phyloP scores from a whole-genome alignment of 2,888 invertebrate species.

The Masnerella sp. region DNA sequence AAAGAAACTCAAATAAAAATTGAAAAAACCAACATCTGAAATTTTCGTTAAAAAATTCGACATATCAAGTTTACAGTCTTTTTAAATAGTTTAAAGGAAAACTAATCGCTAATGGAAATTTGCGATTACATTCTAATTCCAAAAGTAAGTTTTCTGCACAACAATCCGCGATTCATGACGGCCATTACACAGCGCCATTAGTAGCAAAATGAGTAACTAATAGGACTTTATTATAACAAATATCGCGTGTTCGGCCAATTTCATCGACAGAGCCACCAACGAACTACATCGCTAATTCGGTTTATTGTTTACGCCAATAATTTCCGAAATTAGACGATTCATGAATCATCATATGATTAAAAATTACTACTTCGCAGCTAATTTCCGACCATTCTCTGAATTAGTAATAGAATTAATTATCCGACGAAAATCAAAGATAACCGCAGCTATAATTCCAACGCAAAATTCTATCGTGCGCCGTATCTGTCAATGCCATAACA shows the following conservation, averaged over 20 bases:
- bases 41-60: too few species aligned
- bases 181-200: not conserved
- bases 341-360: conserved; percentile 25
- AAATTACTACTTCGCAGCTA: conserved; percentile 15
- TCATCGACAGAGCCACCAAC: not conserved
- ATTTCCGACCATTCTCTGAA: conserved; percentile 9
- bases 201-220: conserved; percentile 19
- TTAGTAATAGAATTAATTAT: conserved; percentile 28
- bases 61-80: too few species aligned
- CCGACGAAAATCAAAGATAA: conserved; percentile 14
- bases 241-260: conserved; percentile 3
- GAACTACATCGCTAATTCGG: conserved; percentile 17
- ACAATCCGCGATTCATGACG: not conserved
- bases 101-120: too few species aligned
- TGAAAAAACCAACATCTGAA: too few species aligned
- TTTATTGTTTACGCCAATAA: conserved; percentile 25
- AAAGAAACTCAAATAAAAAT: too few species aligned
- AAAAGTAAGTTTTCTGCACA: not conserved
- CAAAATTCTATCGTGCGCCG: too few species aligned
- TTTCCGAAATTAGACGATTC: conserved; percentile 26
- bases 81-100: too few species aligned
- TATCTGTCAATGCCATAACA: too few species aligned
- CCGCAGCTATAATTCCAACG: conserved; percentile 5
- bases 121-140: not conserved
- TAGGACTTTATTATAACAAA: conserved; percentile 35